Conservation (phyloP, 2,113 vertebrate genomes). For the Thryonomys swinderianus region DNA sequence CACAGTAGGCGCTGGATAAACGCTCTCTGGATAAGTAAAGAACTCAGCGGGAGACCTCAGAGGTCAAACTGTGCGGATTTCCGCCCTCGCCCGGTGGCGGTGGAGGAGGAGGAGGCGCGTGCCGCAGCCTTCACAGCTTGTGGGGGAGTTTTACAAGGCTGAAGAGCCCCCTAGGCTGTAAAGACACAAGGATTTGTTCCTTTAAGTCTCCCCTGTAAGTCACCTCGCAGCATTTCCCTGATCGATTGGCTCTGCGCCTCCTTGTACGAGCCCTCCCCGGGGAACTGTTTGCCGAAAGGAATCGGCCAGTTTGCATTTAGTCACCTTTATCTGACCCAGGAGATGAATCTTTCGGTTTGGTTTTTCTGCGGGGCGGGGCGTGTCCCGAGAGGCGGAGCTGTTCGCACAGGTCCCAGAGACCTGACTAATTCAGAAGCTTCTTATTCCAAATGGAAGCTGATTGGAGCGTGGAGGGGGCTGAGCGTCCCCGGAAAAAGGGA, state of each 20-base stretch:
- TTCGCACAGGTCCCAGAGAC: neutral
- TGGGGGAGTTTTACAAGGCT: neutral
- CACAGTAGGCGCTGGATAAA: neutral
- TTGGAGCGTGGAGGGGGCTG: neutral
- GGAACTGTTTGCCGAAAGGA: conserved; percentile 67
- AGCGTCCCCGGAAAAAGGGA: neutral
- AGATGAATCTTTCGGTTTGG: conserved; percentile 74
- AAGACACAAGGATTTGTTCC: conserved; percentile 50
- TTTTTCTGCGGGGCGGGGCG: neutral
- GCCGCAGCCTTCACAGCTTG: neutral
- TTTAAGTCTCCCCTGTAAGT: conserved; percentile 68
- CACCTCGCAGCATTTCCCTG: conserved; percentile 66
- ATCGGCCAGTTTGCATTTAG: conserved; percentile 71
- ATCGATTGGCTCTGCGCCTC: conserved; percentile 58
- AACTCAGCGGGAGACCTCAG: neutral
- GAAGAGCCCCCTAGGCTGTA: conserved; percentile 29
- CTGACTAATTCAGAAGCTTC: neutral
- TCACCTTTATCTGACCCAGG: conserved; percentile 79
- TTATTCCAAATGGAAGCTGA: neutral
- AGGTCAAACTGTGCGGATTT: neutral
- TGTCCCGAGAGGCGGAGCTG: neutral
- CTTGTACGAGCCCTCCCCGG: conserved; percentile 48
- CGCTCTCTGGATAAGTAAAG: neutral
- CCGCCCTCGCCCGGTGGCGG: neutral
- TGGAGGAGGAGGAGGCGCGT: accelerated